Evolutionary conservation across 2,888 invertebrate genomes (phyloP).

Genomic region (Drosophila subsilvestris): DNA sequence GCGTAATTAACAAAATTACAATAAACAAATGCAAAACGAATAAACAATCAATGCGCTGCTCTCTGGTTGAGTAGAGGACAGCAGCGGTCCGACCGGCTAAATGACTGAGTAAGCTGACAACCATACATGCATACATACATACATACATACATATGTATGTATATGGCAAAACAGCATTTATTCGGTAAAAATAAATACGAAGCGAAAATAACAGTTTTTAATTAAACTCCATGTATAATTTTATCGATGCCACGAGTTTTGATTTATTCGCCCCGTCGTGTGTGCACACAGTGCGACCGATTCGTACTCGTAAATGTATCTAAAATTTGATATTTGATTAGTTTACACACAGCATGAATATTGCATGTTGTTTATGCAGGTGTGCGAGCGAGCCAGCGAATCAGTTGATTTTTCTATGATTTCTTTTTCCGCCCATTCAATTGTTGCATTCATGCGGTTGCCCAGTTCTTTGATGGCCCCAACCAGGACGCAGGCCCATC

Average conservation of each 20-base stretch:
- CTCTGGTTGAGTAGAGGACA: not conserved
- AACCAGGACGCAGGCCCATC: not conserved
- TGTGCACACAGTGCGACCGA: not conserved
- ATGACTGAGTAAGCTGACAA: slow-evolving; percentile 40
- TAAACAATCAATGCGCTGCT: slow-evolving; percentile 30
- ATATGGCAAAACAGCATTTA: slow-evolving; percentile 1
- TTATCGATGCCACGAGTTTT: slow-evolving; percentile 50
- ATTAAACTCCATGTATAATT: slow-evolving; percentile 68
- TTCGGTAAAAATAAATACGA: slow-evolving; percentile 52
- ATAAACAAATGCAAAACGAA: slow-evolving; percentile 45
- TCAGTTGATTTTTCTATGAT: slow-evolving; percentile 25
- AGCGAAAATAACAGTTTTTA: slow-evolving; percentile 60
- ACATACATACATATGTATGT: not conserved
- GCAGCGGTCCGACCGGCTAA: slow-evolving; percentile 26
- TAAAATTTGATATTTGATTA: slow-evolving; percentile 68
- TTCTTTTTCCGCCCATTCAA: slow-evolving; percentile 18
- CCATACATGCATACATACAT: not conserved
- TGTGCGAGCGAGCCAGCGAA: not conserved
- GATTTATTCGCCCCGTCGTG: slow-evolving; percentile 47
- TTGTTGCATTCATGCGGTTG: slow-evolving; percentile 44
- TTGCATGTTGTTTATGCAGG: slow-evolving; percentile 51
- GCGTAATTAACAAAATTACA: slow-evolving; percentile 54
- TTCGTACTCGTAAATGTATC: slow-evolving; percentile 8
- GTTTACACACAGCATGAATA: slow-evolving; percentile 61
- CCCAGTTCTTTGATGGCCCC: slow-evolving; percentile 25